A percentile compares a stretch with the other conserved stretches of the same genome.
These are phyloP conservation scores for Leptatherina wallacei DNA, from an alignment of 2,797 vertebrate species.

Conservation along the genomic window DNA sequence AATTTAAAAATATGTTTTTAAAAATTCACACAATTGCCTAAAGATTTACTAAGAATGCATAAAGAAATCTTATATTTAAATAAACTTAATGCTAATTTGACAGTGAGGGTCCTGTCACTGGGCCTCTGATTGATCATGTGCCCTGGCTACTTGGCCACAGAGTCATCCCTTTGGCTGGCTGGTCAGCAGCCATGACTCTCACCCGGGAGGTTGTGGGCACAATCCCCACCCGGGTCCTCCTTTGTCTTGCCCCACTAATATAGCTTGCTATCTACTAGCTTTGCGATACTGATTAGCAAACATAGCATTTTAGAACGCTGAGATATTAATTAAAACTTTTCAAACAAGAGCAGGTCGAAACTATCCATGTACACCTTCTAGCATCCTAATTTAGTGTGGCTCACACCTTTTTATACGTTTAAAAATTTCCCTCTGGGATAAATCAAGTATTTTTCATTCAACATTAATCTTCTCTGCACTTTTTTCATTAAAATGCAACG, in stretches of 20 bases:
- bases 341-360: background rate
- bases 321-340: background rate
- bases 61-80: background rate
- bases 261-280: background rate
- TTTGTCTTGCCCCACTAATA: background rate
- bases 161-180: too few relatives aligned
- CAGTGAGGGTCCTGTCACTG: too few relatives aligned
- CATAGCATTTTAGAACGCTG: background rate
- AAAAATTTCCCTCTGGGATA: too few relatives aligned
- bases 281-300: background rate
- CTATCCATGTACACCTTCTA: background rate
- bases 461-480: background rate
- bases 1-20: background rate
- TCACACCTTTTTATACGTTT: background rate
- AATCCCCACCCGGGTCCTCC: too few relatives aligned
- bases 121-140: too few relatives aligned
- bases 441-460: background rate
- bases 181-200: too few relatives aligned
- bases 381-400: background rate
- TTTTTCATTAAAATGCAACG: constrained; percentile 5
- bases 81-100: too few relatives aligned
- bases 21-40: background rate
- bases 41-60: background rate
- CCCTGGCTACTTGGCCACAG: too few relatives aligned
- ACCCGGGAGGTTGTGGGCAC: too few relatives aligned